Evolutionary conservation across 2,888 invertebrate genomes (phyloP), one percentile per base, ranked within the genome.

Genomic region (Schizaphis graminum): DNA sequence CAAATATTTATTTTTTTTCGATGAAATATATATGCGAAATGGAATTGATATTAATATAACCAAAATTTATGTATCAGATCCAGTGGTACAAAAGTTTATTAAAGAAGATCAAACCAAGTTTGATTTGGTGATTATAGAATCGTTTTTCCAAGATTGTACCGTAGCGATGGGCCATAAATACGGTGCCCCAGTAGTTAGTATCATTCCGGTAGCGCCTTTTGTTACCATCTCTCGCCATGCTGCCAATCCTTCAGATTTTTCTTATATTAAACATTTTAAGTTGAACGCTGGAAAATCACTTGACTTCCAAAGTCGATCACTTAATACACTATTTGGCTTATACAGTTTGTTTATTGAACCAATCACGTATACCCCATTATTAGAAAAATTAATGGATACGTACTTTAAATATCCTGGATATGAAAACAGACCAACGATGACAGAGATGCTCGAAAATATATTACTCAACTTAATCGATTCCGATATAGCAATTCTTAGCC

Each of bases 61-160:
- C 1, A 10, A 86, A 57, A 21, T 16, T 28, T 91, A 41, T 41
- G 11, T 94, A 53, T 94, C 94, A 35, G 21, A 41, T 16, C 28
- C 57, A 24, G 49, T 49, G 1, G 47, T 92, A 21, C 94, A 95
- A 93, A 57, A 10, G 49, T 89, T 94, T 84, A 90, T 93, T 2
- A 90, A 94, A 26, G 57, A 93, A 56, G 94, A 94, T 47, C 41
- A 26, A 41, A 87, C 90, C 5, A n/a, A 26, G 24, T 94, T 94
- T 57, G 94, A 94, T 57, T 57, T 94, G 41, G 77, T 94, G 7
- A 93, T 94, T 1, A 47, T 94, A 24, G 94, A 93, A 86, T 91
- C 94, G 16, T 95, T 96, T 56, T 95, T 95, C 1, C 95, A 95
- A 0, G 95, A 95, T 0, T 95, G 96, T 94, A 95, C 95, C 89